Percentiles rank a stretch among this genome's conserved stretches.
These are phyloP conservation scores for Hemitrygon akajei DNA, from an alignment of 2,797 vertebrate genomes.

Conservation along the genomic window DNA sequence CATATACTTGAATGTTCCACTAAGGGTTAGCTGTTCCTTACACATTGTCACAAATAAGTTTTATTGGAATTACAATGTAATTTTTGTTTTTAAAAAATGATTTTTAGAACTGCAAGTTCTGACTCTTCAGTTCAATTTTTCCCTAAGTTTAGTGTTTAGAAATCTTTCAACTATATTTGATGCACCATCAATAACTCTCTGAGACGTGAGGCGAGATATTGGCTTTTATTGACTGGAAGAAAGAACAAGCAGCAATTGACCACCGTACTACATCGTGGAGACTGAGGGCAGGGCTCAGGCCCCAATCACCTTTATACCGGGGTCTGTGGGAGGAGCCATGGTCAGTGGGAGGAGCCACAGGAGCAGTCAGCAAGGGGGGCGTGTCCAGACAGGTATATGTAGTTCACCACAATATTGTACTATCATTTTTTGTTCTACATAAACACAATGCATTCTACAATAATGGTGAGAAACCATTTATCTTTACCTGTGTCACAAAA, in stretches of 20 bases:
- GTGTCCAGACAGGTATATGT: too few relatives aligned
- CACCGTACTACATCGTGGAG: too few relatives aligned
- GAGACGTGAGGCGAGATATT: too few relatives aligned
- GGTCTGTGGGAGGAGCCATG: too few relatives aligned
- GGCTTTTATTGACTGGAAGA: too few relatives aligned
- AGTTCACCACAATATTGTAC: too few relatives aligned
- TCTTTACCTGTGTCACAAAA: neutral
- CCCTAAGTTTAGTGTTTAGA: neutral
- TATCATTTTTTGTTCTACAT: slow-evolving; percentile 10
- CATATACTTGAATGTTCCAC: slow-evolving; percentile 36
- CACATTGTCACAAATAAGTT: slow-evolving; percentile 36
- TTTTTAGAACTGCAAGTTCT: slow-evolving; percentile 39
- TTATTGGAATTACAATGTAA: neutral
- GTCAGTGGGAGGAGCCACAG: too few relatives aligned
- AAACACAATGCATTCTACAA: neutral
- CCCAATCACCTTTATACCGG: too few relatives aligned
- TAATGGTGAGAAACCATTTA: neutral
- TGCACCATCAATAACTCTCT: too few relatives aligned
- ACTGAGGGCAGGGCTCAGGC: too few relatives aligned
- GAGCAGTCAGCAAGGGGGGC: too few relatives aligned
- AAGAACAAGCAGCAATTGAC: too few relatives aligned
- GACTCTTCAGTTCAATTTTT: neutral
- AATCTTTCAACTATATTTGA: neutral
- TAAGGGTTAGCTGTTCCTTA: slow-evolving; percentile 33
- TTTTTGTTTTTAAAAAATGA: slow-evolving; percentile 38